Evolutionary conservation across 1,140 invertebrate species (phyloP), one percentile per base, ranked within the genome.

Genomic region (Araneus ventricosus): DNA sequence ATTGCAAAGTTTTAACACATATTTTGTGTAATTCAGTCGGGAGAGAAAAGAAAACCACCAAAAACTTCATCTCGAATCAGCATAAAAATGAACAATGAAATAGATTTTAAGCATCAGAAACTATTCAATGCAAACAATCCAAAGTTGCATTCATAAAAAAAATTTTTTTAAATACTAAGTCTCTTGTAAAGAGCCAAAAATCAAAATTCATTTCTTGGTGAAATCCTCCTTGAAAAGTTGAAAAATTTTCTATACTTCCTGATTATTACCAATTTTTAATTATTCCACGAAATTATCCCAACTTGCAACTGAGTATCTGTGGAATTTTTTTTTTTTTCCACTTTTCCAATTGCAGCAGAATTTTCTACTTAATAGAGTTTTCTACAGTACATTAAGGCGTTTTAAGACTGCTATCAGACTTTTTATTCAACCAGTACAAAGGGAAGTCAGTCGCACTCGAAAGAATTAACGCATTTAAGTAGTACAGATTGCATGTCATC

Each of bases 401-500:
- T 70, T 61, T 67, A 88, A 88, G 86, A 88, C 30, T 70, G 86
- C 86, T 88, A 67, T 88, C 86, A 67, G n/a, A 88, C 61, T 88
- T 88, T 86, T 70, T 88, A 39, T 39, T 41, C 22, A 24, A 8
- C 22, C 22, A 41, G 24, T 39, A 34, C 59, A 57, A 59, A 45
- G 52, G 52, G 41, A 86, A 86, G 59, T 41, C 59, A 88, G 86
- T 88, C 34, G 41, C 84, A n/a, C 84, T 59, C 45, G 27, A 86
- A 86, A 59, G 61, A 88, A 67, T 88, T 88, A 88, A 67, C 37
- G 37, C 61, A 67, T 61, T 88, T 88, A 88, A 88, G 86, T 88
- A 88, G 86, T 88, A n/a, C 59, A 63, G 86, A 88, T 88, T 67
- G 86, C 59, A 70, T 88, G 61, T 88, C 86, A 88, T 88, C 39